Base-by-base conservation (phyloP, 2,888 invertebrate species). In the Uropetala carovei region DNA sequence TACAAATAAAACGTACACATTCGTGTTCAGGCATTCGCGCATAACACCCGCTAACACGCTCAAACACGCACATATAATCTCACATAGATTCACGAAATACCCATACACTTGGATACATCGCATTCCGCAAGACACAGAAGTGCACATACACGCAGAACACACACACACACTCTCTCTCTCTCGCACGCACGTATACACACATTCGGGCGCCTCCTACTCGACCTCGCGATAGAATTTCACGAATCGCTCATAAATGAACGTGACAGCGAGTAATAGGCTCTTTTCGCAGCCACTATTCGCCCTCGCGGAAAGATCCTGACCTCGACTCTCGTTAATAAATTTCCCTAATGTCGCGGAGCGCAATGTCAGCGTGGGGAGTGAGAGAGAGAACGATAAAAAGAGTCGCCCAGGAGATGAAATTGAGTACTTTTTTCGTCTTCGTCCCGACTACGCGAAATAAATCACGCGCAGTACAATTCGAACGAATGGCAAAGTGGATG, bases 401-500 rank as follows among this genome's bases (percentile, higher is more conserved):
- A n/a, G 68, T 18, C 22, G 75, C 18, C 27, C 10, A 75, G 27
- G 27, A 27, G 75, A 27, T 13, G 75, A 75, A 75, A 27, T 75
- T 27, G 43, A 27, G 11, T 27, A 22, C 27, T 75, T 27, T 11
- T 27, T 75, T 27, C 27, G 27, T 75, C 22, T 13, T 22, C 75
- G 75, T 68, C 68, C 16, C 22, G n/a, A 22, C 68, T 7, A 75
- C 22, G 75, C 13, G 27, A 22, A 13, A 75, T 75, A 75, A 75
- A 75, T 75, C 11, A 10, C 27, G 75, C 22, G 75, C 13, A 22
- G 75, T 4, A 13, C 11, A 22, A 75, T 75, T 22, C 75, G 75
- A 75, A 68, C 68, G 68, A 68, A 68, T n/a, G 68, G 68, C 68
- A 22, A 22, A 75, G 75, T 27, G 75, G 27, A 75, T 75, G 75